These are phyloP conservation scores for Morone saxatilis DNA, from an alignment of 2,113 vertebrate genomes.

Conservation along the genomic window DNA sequence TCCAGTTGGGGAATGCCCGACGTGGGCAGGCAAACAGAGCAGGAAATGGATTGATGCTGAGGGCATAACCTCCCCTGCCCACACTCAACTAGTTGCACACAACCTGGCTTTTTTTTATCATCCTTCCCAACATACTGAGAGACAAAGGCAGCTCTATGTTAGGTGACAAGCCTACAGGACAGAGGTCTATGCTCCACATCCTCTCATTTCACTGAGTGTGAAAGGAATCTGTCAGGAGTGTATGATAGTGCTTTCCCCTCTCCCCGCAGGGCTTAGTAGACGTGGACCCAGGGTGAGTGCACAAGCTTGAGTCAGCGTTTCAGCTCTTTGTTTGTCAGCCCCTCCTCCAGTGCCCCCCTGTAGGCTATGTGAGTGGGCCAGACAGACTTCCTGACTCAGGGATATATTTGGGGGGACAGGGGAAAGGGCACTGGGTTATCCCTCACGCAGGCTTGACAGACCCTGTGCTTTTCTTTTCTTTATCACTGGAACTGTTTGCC, in stretches of 20 bases:
- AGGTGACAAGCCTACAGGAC: constrained; percentile 49
- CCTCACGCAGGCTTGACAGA: constrained; percentile 37
- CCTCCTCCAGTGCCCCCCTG: constrained; percentile 41
- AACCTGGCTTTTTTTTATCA: constrained; percentile 52
- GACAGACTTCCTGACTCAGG: constrained; percentile 84
- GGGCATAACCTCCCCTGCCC: constrained; percentile 51
- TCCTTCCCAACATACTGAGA: constrained; percentile 7
- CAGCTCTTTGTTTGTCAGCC: constrained; percentile 73
- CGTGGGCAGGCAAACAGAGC: constrained; percentile 58
- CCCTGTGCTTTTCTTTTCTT: constrained; percentile 37
- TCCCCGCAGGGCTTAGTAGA: constrained; percentile 61
- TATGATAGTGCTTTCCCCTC: constrained; percentile 44
- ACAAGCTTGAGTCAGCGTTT: constrained; percentile 80
- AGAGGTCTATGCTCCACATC: constrained; percentile 47
- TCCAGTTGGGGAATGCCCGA: constrained; percentile 44
- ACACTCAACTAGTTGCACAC: constrained; percentile 43
- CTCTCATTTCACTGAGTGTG: constrained; percentile 56
- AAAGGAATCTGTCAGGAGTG: constrained; percentile 65
- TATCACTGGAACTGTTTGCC: constrained; percentile 48
- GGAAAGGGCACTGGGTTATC: constrained; percentile 45
- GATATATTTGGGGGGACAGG: constrained; percentile 67
- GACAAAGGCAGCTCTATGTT: constrained; percentile 66
- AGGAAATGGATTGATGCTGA: constrained; percentile 56
- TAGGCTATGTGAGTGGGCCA: constrained; percentile 73
- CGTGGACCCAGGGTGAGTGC: constrained; percentile 62